Conservation (phyloP, 1,140 invertebrate species). For the Lycorma delicatula region DNA sequence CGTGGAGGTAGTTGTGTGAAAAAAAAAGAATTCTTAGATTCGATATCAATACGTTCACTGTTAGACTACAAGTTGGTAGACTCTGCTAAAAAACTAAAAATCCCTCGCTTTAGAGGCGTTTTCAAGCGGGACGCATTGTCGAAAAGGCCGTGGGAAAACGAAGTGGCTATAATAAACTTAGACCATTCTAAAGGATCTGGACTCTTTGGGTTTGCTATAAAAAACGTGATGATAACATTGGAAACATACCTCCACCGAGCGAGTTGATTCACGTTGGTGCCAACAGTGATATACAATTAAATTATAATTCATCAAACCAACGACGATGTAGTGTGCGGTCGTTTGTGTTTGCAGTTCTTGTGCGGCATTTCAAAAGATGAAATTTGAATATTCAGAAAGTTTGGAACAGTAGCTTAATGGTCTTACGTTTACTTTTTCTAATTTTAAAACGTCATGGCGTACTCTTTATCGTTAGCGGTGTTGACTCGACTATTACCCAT, state of each 20-base stretch:
- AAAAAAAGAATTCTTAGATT: background rate
- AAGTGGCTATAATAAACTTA: conserved; percentile 33
- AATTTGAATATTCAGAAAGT: too few species aligned
- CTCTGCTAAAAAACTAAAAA: background rate
- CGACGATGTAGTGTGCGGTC: background rate
- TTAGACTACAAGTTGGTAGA: background rate
- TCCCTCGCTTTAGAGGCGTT: conserved; percentile 20
- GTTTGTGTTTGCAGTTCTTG: conserved; percentile 9
- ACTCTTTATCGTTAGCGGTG: background rate
- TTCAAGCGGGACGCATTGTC: conserved; percentile 17
- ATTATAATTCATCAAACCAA: conserved; percentile 2
- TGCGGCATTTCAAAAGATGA: too few species aligned
- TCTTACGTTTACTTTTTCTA: too few species aligned
- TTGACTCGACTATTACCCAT: background rate
- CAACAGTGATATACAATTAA: background rate
- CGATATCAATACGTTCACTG: background rate
- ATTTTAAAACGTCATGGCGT: too few species aligned
- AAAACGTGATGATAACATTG: conserved; percentile 18
- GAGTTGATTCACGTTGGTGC: background rate
- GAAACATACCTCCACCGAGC: background rate
- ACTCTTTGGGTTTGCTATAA: conserved; percentile 34
- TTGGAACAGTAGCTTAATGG: too few species aligned
- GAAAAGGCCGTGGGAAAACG: conserved; percentile 24
- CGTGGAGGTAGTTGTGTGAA: conserved; percentile 14
- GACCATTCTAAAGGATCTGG: conserved; percentile 25